Evolutionary conservation across 2,797 vertebrate genomes (phyloP).

Genomic region (Chromis chromis): DNA sequence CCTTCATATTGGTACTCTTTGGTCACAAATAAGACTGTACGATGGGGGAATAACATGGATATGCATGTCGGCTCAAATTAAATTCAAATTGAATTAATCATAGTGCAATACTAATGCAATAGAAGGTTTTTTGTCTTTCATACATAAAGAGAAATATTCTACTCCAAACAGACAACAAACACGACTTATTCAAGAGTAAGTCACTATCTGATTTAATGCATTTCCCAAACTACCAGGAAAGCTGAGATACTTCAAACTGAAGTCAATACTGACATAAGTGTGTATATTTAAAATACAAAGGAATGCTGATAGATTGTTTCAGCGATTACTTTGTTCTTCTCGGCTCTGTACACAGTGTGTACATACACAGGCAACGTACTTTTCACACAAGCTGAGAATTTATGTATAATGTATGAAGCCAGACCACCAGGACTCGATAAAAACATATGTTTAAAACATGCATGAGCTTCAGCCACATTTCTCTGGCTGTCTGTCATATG

Average conservation of each 20-base stretch:
- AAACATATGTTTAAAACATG: slow-evolving; percentile 62
- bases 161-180: not conserved
- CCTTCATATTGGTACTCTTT: not conserved
- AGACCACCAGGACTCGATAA: slow-evolving; percentile 34
- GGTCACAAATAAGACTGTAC: slow-evolving; percentile 1
- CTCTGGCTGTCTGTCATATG: slow-evolving; percentile 10
- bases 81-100: not conserved
- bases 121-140: not conserved
- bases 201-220: not conserved
- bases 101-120: not conserved
- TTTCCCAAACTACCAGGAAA: not conserved
- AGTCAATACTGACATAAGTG: not conserved
- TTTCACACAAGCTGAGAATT: slow-evolving; percentile 20
- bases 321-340: slow-evolving; percentile 30
- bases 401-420: slow-evolving; percentile 58
- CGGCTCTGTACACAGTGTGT: not conserved
- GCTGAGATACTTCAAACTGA: not conserved
- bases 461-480: slow-evolving; percentile 43
- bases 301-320: slow-evolving; percentile 33
- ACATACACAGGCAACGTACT: slow-evolving; percentile 6
- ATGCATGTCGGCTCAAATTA: not conserved
- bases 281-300: slow-evolving; percentile 28
- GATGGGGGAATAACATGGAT: not conserved
- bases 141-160: not conserved
- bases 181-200: slow-evolving; percentile 3